Conservation (phyloP, 2,888 invertebrate species). For the Diarsia rubi region DNA sequence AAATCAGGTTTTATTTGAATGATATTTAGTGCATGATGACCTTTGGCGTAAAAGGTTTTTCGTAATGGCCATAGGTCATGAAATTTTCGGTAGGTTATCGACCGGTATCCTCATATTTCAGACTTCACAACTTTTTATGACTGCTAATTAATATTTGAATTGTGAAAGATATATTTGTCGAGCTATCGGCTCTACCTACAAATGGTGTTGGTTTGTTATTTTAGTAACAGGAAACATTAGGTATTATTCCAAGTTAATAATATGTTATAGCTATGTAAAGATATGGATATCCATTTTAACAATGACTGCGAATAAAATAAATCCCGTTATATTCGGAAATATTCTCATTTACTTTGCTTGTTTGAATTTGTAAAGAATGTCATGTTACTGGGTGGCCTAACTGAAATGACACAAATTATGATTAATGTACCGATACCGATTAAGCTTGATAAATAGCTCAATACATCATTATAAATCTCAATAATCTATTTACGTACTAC, state of each 20-base stretch:
- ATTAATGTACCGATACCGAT: conserved; percentile 18
- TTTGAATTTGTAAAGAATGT: conserved; percentile 6
- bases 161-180: neutral
- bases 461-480: conserved; percentile 16
- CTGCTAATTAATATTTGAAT: neutral
- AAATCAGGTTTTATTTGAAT: conserved; percentile 19
- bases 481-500: conserved; percentile 16
- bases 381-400: conserved; percentile 7
- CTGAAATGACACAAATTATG: conserved; percentile 18
- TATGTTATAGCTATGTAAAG: neutral
- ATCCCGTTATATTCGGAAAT: neutral
- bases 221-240: neutral
- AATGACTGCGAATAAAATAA: neutral
- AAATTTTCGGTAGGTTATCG: neutral
- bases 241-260: neutral
- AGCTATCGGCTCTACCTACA: neutral
- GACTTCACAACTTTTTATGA: neutral
- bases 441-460: conserved; percentile 32
- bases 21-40: neutral
- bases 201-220: neutral
- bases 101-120: conserved; percentile 3
- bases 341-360: neutral
- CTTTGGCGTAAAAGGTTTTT: neutral
- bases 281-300: neutral
- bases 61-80: neutral